Percentiles rank a stretch among this genome's conserved stretches.
Conservation (phyloP, 2,888 invertebrate species). For the Macrophya alboannulata region DNA sequence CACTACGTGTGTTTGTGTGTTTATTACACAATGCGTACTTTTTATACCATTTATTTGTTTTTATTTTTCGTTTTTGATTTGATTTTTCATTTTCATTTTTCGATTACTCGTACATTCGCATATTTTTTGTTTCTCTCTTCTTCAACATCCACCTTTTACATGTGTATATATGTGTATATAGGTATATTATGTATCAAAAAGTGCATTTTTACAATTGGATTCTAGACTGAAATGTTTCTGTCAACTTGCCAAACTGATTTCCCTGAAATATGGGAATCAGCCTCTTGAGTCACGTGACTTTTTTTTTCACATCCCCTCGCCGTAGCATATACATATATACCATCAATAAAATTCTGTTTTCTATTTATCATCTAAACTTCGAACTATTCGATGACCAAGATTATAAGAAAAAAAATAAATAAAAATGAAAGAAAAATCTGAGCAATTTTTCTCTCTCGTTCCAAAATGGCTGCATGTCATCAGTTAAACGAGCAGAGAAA, state of each 20-base stretch:
- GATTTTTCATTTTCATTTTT: background rate
- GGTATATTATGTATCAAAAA: background rate
- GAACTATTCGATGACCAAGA: background rate
- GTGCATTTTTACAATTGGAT: constrained; percentile 37
- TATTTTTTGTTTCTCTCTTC: background rate
- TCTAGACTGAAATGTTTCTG: constrained; percentile 11
- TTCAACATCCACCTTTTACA: background rate
- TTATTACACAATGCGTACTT: background rate
- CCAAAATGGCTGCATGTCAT: background rate
- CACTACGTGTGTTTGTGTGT: background rate
- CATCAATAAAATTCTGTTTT: background rate
- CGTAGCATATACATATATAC: background rate
- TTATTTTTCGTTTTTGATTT: background rate
- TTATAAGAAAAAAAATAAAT: background rate
- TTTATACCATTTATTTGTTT: background rate
- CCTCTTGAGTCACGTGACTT: constrained; percentile 8
- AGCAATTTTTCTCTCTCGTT: background rate
- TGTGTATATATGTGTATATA: background rate
- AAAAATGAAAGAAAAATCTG: background rate
- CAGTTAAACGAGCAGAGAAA: background rate
- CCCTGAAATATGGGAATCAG: constrained; percentile 13
- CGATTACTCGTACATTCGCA: background rate
- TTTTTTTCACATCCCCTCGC: background rate
- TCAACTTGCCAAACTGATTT: constrained; percentile 54
- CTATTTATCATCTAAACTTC: background rate